A percentile compares a stretch with the other conserved stretches of the same genome.
These are phyloP conservation scores for Sparus aurata DNA, from an alignment of 2,797 vertebrate genomes.

Conservation along the genomic window DNA sequence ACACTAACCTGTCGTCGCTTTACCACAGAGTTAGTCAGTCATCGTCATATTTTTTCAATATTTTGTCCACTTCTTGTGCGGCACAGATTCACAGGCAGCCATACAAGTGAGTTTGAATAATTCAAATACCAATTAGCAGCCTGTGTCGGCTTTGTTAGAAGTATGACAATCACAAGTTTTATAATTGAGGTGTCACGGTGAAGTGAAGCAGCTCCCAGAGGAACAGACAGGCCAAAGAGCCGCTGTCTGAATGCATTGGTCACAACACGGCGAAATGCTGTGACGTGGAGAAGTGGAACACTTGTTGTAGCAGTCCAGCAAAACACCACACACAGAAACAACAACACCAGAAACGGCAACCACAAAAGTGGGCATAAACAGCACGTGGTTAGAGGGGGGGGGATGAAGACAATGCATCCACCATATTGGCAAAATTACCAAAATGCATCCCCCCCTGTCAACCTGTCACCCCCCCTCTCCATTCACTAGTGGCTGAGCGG, in stretches of 20 bases:
- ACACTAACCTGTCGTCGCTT: not conserved
- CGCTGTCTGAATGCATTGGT: not conserved
- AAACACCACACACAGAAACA: too few relatives aligned
- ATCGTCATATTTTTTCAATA: not conserved
- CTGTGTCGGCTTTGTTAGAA: slow-evolving; percentile 4
- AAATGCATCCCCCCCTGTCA: too few relatives aligned
- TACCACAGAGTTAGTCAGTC: not conserved
- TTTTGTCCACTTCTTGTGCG: not conserved
- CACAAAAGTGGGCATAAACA: too few relatives aligned
- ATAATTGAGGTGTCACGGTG: not conserved
- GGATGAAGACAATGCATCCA: too few relatives aligned
- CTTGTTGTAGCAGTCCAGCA: slow-evolving; percentile 1
- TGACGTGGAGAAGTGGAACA: not conserved
- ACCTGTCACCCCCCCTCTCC: too few relatives aligned
- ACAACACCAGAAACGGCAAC: not conserved
- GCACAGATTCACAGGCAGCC: not conserved
- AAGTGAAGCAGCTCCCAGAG: slow-evolving; percentile 16
- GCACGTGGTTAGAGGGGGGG: too few relatives aligned
- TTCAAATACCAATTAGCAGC: not conserved
- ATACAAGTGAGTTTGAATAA: not conserved
- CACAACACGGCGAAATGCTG: not conserved
- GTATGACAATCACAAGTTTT: not conserved
- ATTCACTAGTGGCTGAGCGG: too few relatives aligned
- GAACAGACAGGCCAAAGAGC: slow-evolving; percentile 5
- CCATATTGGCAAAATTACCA: too few relatives aligned